Base-by-base conservation (phyloP, 2,888 invertebrate species). In the Schizaphis graminum region DNA sequence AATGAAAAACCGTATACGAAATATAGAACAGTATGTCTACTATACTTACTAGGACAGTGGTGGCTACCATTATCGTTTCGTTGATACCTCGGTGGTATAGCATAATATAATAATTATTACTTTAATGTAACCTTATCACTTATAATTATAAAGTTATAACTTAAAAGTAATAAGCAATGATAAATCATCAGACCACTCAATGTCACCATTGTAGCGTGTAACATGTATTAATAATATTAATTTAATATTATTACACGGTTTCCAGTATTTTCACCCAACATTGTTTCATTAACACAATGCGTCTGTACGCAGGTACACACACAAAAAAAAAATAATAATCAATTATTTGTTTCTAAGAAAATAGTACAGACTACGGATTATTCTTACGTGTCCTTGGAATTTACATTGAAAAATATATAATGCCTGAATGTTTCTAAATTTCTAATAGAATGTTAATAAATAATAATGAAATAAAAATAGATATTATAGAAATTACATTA, bases 211-310 rank as follows among this genome's bases (percentile, higher is more conserved):
- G 67, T 67, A n/a, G 67, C n/a, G n/a, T 35, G n/a, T 16, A 67
- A n/a, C 67, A 67, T 67, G n/a, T 67, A 67, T 67, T 67, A n/a
- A 67, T 67, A 67, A 35, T 67, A 67, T 35, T 67, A 67, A n/a
- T n/a, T n/a, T n/a, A n/a, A 67, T 67, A 67, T 67, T 67, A 67
- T 35, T 67, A 67, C 67, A 35, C n/a, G 67, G n/a, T 67, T 67
- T 47, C 44, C 44, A 47, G 44, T 47, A 47, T 47, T 47, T 67
- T 67, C n/a, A 16, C 13, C n/a, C 67, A 16, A 35, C 61, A n/a
- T n/a, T 67, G 61, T n/a, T n/a, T 67, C n/a, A 16, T 67, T 67
- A 67, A 35, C n/a, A n/a, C 67, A 67, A 67, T n/a, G 49, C 49
- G 10, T 53, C 49, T 53, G 1, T 53, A n/a, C 67, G 16, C 16